Evolutionary conservation across 1,140 invertebrate genomes (phyloP), one percentile per base, ranked within the genome.

Genomic region (Eueides isabella): DNA sequence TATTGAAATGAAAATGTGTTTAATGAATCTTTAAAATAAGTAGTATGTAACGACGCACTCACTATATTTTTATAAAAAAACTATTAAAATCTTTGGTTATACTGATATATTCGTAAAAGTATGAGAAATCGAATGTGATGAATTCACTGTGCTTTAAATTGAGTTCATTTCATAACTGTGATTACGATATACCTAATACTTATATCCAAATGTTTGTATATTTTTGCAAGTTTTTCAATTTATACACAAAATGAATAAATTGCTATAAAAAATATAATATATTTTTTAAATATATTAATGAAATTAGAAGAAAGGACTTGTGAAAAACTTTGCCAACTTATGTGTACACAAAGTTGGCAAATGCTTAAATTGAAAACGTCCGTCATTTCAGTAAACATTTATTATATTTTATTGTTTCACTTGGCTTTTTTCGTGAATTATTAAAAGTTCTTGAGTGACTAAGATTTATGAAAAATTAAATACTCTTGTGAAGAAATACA

Each of bases 381-480:
- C 19, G 19, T 14, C 23, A 0, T 26, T 11, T 44, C 9, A 55
- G 23, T 12, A 26, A 23, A 55, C 48, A 55, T 26, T 26, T 26
- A 38, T 26, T 26, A 38, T 38, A 38, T 38, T 23, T n/a, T 67
- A 68, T n/a, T 11, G 23, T 55, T 55, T 26, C 48, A 44, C 7
- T 44, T 23, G 9, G 19, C 7, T 55, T 26, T 55, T 55, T 55
- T 55, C 2, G 7, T 26, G 19, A 55, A 55, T 55, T 55, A 55
- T 55, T 55, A 55, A 26, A 55, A 55, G 23, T 26, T 55, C 48
- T 12, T 26, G 19, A 55, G 48, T 55, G 48, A 55, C 23, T 11
- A 55, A 23, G 23, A 55, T 55, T 55, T 55, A 55, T 55, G 48
- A 55, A 23, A 55, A 55, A 55, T 55, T 55, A 55, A 55, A 55